phyloP scores from a whole-genome alignment of 1,140 invertebrate genomes.

The Phymastichus coffea region DNA sequence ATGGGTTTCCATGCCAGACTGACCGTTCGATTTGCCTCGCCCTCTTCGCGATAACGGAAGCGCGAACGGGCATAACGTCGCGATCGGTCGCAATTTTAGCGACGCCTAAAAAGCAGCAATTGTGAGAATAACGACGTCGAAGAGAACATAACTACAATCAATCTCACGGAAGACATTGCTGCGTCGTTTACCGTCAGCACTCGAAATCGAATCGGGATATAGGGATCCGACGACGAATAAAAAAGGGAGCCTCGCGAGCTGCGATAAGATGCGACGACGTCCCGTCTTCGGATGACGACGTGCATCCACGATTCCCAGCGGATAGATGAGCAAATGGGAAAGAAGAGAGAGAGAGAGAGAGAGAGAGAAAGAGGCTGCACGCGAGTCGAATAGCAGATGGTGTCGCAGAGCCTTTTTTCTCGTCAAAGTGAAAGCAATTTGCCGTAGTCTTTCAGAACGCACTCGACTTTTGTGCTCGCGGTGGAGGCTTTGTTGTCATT shows the following conservation, averaged over 20 bases:
- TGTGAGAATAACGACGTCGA: too few species aligned
- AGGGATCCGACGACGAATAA: too few species aligned
- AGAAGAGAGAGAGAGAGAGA: neutral
- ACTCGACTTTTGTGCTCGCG: neutral
- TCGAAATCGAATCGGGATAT: too few species aligned
- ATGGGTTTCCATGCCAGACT: too few species aligned
- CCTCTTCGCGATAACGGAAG: too few species aligned
- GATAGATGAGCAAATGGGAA: constrained; percentile 4
- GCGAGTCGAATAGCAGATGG: constrained; percentile 5
- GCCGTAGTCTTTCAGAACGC: neutral
- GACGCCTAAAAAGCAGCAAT: too few species aligned
- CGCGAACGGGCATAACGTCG: too few species aligned
- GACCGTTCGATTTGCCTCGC: too few species aligned
- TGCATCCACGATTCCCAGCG: neutral
- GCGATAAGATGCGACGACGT: neutral
- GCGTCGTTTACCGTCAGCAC: too few species aligned
- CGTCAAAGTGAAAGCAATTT: constrained; percentile 22
- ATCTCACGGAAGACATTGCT: too few species aligned
- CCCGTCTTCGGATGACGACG: neutral
- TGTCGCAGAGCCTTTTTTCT: neutral
- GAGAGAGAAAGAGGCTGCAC: neutral
- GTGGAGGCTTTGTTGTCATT: neutral
- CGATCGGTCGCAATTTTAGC: too few species aligned
- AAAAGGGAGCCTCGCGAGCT: neutral
- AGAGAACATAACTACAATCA: too few species aligned